Evolutionary conservation across 2,888 invertebrate genomes (phyloP), one percentile per base, ranked within the genome.

Genomic region (Charanyca ferruginea): DNA sequence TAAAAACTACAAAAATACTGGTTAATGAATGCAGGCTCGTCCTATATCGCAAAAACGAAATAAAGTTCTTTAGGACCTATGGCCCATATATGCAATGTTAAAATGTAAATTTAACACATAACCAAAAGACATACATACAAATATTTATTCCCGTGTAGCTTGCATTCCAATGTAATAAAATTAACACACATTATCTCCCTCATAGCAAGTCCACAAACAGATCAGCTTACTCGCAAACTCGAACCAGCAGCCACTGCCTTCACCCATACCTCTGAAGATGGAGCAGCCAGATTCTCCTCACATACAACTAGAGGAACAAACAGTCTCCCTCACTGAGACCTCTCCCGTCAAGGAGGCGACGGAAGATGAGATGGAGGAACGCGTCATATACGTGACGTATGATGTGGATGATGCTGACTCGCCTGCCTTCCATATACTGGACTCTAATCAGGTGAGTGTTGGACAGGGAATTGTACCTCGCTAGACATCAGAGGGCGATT

Each of bases 331-430:
- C 2, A 64, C 70, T 3, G 60, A 55, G 48, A 0, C 49, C 0
- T 66, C 73, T 2, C 69, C 81, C 4, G 49, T 47, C 32, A 73
- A 72, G 6, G 81, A 82, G 20, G 62, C 63, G 5, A 42, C 69
- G n/a, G 76, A 79, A 8, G 83, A 79, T 1, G 81, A 74, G 6
- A 23, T 70, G 3, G 91, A 90, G 16, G 93, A 93, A 66, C 83
- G 91, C 18, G 92, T 96, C 53, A 94, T 95, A 18, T 95, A 94
- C 83, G 95, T 95, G 48, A 89, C 95, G 1, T 95, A 95, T 65
- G 92, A 94, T 66, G 85, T 90, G 2, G 88, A 90, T n/a, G 91
- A 87, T 20, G 52, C 83, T 0, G 87, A 87, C 54, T 73, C 87
- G 3, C 79, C 90, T 1, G 87, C 88, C 20, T 91, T 88, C 80